phyloP scores from a whole-genome alignment of 2,797 vertebrate species.

The Enteromius afrohamiltoni region DNA sequence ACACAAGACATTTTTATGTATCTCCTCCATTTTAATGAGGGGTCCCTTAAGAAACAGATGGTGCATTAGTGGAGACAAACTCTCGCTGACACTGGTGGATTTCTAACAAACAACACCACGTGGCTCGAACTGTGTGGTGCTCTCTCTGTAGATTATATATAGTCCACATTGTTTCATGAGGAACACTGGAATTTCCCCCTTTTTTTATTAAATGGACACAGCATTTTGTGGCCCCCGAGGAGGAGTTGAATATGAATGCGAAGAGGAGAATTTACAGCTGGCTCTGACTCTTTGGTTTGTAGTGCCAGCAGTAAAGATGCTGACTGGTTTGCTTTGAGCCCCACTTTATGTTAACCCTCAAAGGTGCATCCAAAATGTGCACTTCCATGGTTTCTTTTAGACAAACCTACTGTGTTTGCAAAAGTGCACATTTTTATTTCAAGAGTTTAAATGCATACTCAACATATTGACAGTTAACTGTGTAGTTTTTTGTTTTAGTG shows the following conservation, averaged over 20 bases:
- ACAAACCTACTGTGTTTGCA: constrained; percentile 14
- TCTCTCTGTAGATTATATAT: constrained; percentile 29
- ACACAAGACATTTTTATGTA: constrained; percentile 71
- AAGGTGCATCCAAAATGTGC: constrained; percentile 55
- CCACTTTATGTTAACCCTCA: constrained; percentile 69
- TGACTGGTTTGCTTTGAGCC: constrained; percentile 73
- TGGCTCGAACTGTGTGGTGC: constrained; percentile 36
- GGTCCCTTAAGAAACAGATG: constrained; percentile 73
- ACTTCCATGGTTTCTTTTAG: constrained; percentile 5
- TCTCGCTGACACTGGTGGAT: constrained; percentile 68
- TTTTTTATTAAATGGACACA: constrained; percentile 62
- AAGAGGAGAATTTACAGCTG: constrained; percentile 69
- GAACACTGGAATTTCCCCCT: constrained; percentile 45
- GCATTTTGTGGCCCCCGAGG: constrained; percentile 61
- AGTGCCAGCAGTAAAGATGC: constrained; percentile 73
- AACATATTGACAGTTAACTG: background rate
- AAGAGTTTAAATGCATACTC: background rate
- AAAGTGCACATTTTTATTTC: constrained; percentile 21
- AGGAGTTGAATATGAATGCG: constrained; percentile 69
- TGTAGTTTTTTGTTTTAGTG: background rate
- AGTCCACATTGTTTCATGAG: constrained; percentile 55
- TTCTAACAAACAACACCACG: constrained; percentile 57
- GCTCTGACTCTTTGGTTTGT: constrained; percentile 71
- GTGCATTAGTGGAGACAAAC: constrained; percentile 76
- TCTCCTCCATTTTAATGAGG: constrained; percentile 76